These are phyloP conservation scores for Piscicola geometra DNA, from an alignment of 2,888 invertebrate species.

Conservation along the genomic window DNA sequence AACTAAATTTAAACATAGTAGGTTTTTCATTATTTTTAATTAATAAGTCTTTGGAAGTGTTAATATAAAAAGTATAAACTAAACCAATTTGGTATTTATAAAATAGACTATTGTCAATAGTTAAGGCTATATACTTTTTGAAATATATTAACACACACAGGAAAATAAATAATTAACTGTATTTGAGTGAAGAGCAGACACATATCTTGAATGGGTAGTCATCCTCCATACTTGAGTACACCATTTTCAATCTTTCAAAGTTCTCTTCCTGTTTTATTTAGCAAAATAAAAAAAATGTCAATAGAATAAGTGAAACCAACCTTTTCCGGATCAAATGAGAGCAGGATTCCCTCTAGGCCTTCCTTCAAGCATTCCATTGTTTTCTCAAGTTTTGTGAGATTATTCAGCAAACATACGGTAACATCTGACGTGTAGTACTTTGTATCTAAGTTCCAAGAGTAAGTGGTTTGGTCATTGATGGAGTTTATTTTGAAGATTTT, in stretches of 20 bases:
- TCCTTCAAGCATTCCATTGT: background rate
- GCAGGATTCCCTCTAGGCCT: background rate
- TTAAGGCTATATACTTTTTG: no score
- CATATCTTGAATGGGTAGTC: background rate
- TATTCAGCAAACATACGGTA: background rate
- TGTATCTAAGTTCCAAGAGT: background rate
- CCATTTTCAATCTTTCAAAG: background rate
- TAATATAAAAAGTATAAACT: no score
- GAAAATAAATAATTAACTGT: background rate
- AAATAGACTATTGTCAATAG: no score
- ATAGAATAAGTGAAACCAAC: background rate
- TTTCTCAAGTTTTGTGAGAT: constrained; percentile 3
- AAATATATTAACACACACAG: no score
- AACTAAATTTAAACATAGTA: no score
- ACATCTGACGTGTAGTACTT: constrained; percentile 11
- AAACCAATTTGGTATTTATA: no score
- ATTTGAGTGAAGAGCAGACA: constrained; percentile 6
- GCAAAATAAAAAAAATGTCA: background rate
- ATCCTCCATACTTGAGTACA: background rate
- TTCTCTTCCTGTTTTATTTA: background rate
- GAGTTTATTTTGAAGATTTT: background rate
- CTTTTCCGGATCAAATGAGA: background rate
- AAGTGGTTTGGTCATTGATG: background rate
- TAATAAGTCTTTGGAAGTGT: no score
- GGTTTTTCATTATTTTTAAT: no score